phyloP scores from a whole-genome alignment of 2,888 invertebrate species.

The Ligdia adustata region DNA sequence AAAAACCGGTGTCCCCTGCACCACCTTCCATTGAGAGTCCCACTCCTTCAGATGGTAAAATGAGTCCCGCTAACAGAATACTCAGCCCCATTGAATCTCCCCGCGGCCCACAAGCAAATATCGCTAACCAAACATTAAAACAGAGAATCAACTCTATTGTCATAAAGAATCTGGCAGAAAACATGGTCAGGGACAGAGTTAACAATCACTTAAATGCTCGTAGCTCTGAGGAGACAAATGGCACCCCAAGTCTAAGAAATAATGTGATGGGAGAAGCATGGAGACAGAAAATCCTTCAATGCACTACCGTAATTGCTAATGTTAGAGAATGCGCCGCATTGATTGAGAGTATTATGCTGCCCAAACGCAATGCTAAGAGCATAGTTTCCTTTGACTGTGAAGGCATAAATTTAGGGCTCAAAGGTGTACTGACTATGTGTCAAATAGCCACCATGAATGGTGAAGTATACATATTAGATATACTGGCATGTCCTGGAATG shows the following conservation, averaged over 20 bases:
- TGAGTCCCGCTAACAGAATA: slow-evolving; percentile 76
- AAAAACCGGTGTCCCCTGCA: slow-evolving; percentile 64
- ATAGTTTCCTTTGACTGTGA: slow-evolving; percentile 95
- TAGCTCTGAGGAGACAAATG: slow-evolving; percentile 70
- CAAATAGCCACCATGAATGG: slow-evolving; percentile 93
- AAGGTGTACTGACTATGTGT: slow-evolving; percentile 94
- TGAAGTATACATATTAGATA: slow-evolving; percentile 94
- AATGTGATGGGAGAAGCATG: slow-evolving; percentile 88
- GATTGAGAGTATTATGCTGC: slow-evolving; percentile 88
- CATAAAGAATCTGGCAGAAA: slow-evolving; percentile 94
- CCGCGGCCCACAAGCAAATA: slow-evolving; percentile 74
- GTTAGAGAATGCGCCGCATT: slow-evolving; percentile 91
- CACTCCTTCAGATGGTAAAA: slow-evolving; percentile 74
- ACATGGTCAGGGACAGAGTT: slow-evolving; percentile 85
- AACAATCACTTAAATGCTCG: slow-evolving; percentile 77
- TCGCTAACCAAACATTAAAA: slow-evolving; percentile 91
- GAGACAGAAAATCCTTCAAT: slow-evolving; percentile 92
- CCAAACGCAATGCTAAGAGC: slow-evolving; percentile 80
- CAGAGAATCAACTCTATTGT: slow-evolving; percentile 95
- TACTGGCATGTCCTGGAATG: slow-evolving; percentile 92
- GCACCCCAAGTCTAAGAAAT: slow-evolving; percentile 68
- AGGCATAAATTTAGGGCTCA: slow-evolving; percentile 95
- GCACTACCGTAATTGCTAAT: slow-evolving; percentile 91
- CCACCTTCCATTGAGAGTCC: slow-evolving; percentile 70
- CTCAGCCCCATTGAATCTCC: slow-evolving; percentile 81